Conservation (phyloP, 2,888 invertebrate genomes). For the Lutraria lutraria region DNA sequence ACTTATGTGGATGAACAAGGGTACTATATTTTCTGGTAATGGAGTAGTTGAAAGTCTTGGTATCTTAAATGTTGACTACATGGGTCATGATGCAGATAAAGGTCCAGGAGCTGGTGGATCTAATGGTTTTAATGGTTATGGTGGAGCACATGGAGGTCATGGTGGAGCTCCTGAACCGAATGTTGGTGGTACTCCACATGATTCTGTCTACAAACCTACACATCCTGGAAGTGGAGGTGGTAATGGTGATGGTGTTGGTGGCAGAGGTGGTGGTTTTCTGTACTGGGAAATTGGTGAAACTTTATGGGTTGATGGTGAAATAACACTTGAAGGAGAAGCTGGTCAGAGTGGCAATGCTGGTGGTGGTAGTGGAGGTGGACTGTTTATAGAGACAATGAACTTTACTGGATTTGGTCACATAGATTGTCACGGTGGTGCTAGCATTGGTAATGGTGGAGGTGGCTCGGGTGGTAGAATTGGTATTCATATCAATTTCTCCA, state of each 20-base stretch:
- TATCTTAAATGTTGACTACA: conserved; percentile 70
- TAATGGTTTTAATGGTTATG: conserved; percentile 67
- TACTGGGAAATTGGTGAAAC: conserved; percentile 75
- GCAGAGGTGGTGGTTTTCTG: conserved; percentile 79
- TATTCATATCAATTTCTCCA: conserved; percentile 74
- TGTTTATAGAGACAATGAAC: conserved; percentile 76
- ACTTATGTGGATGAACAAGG: conserved; percentile 74
- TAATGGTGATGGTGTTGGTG: conserved; percentile 76
- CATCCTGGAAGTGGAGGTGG: conserved; percentile 80
- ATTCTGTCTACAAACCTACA: conserved; percentile 77
- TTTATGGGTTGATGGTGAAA: conserved; percentile 76
- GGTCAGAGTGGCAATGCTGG: conserved; percentile 74
- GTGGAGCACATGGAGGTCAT: conserved; percentile 81
- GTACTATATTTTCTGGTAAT: conserved; percentile 72
- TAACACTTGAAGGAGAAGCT: conserved; percentile 72
- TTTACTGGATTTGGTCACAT: conserved; percentile 80
- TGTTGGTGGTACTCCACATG: conserved; percentile 75
- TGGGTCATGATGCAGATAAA: conserved; percentile 66
- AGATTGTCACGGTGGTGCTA: conserved; percentile 76
- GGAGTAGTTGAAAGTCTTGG: conserved; percentile 77
- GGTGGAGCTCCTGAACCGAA: conserved; percentile 75
- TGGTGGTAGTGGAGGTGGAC: conserved; percentile 80
- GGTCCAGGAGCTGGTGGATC: conserved; percentile 74
- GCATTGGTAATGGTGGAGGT: conserved; percentile 73
- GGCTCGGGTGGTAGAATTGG: conserved; percentile 79